A percentile compares a stretch with the other conserved stretches of the same genome.
phyloP scores from a whole-genome alignment of 2,888 invertebrate genomes.

The Serripes groenlandicus region DNA sequence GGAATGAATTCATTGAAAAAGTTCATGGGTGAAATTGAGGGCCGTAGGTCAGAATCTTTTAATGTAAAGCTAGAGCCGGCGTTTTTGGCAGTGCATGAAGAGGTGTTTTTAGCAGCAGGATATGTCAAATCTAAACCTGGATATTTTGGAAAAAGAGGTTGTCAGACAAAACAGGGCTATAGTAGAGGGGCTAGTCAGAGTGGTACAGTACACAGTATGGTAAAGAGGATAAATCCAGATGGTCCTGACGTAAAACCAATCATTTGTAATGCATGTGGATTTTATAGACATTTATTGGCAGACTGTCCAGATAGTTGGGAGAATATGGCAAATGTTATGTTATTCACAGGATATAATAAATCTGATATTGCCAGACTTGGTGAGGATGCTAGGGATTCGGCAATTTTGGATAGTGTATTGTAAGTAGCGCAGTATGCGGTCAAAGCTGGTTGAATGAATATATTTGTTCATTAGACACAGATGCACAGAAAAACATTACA shows the following conservation, averaged over 20 bases:
- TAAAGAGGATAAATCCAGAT: conserved; percentile 37
- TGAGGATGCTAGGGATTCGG: not conserved
- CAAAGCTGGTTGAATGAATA: conserved; percentile 51
- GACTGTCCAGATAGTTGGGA: conserved; percentile 56
- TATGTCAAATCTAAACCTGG: conserved; percentile 11
- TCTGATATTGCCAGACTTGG: conserved; percentile 31
- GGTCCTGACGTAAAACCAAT: conserved; percentile 28
- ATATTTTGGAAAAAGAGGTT: not conserved
- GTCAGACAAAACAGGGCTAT: not conserved
- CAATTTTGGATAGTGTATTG: conserved; percentile 65
- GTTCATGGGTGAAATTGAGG: conserved; percentile 41
- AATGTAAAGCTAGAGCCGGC: conserved; percentile 1
- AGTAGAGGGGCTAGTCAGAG: conserved; percentile 6
- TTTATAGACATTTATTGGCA: conserved; percentile 51
- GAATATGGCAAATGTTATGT: conserved; percentile 45
- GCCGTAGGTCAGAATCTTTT: not conserved
- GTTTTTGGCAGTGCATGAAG: conserved; percentile 17
- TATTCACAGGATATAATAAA: conserved; percentile 52
- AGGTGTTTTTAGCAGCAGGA: conserved; percentile 28
- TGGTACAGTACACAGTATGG: not conserved
- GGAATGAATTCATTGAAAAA: conserved; percentile 63
- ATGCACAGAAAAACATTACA: conserved; percentile 8
- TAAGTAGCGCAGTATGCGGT: conserved; percentile 65
- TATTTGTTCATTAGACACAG: conserved; percentile 12
- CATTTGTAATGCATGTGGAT: conserved; percentile 52